Evolutionary conservation across 2,113 vertebrate species (phyloP).

Genomic region (Laticauda colubrina): DNA sequence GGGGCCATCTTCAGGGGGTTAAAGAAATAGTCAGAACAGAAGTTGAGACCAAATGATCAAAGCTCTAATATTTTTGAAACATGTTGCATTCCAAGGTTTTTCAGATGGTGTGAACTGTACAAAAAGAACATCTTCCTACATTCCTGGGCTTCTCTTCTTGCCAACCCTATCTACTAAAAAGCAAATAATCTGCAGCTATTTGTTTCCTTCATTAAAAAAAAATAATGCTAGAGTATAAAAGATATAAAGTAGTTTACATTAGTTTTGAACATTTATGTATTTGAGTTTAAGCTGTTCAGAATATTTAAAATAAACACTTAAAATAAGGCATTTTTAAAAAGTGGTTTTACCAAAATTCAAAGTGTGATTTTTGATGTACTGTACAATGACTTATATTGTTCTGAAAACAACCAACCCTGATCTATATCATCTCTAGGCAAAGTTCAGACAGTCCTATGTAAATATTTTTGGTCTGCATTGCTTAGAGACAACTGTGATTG

Average conservation of each 20-base stretch:
- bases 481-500: background rate
- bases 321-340: background rate
- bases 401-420: background rate
- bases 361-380: background rate
- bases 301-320: background rate
- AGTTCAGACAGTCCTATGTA: background rate
- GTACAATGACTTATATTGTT: background rate
- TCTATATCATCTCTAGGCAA: background rate
- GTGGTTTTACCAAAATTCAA: background rate
- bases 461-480: background rate
- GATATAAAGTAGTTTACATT: background rate
- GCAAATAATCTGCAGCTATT: background rate
- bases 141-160: background rate
- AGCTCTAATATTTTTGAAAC: background rate
- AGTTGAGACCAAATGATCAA: background rate
- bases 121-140: background rate
- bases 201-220: background rate
- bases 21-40: background rate
- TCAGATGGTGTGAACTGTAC: background rate
- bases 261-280: background rate
- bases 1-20: background rate
- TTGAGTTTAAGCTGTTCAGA: background rate
- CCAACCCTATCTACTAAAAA: background rate
- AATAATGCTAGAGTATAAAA: background rate
- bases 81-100: background rate